These are phyloP conservation scores for Cataglyphis hispanica DNA, from an alignment of 1,140 invertebrate species.

Conservation along the genomic window DNA sequence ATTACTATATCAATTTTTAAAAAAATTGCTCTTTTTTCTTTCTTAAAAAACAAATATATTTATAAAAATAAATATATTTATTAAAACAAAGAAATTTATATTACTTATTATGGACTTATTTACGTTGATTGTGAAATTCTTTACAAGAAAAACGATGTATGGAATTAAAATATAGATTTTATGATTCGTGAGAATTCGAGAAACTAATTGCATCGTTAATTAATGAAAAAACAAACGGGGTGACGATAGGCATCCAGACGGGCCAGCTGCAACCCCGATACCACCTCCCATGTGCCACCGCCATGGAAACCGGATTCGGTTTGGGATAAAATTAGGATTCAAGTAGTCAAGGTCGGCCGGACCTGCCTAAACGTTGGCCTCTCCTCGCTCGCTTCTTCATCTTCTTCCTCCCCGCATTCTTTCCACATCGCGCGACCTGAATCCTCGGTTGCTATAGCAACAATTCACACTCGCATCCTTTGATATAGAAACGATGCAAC, in stretches of 20 bases:
- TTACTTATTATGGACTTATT: neutral
- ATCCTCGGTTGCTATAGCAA: slow-evolving; percentile 42
- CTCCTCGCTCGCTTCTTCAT: slow-evolving; percentile 68
- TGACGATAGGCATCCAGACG: neutral
- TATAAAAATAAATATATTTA: no score
- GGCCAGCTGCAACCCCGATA: slow-evolving; percentile 32
- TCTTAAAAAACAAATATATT: neutral
- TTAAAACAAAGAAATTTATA: no score
- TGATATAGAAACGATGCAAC: neutral
- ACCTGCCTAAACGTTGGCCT: slow-evolving; percentile 76
- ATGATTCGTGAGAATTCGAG: neutral
- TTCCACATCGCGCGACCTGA: slow-evolving; percentile 13
- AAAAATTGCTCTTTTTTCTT: neutral
- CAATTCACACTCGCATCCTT: slow-evolving; percentile 3
- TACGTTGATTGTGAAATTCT: slow-evolving; percentile 26
- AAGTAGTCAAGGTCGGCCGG: slow-evolving; percentile 76
- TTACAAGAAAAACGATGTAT: neutral
- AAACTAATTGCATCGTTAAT: slow-evolving; percentile 60
- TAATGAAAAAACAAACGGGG: slow-evolving; percentile 23
- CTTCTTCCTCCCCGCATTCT: slow-evolving; percentile 34
- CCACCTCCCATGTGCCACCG: slow-evolving; percentile 67
- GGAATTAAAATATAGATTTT: slow-evolving; percentile 14
- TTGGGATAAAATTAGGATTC: slow-evolving; percentile 83
- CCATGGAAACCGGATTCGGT: slow-evolving; percentile 81
- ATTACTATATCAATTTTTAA: neutral